Base-by-base conservation (phyloP, 2,888 invertebrate species). In the Exocentrus adspersus region DNA sequence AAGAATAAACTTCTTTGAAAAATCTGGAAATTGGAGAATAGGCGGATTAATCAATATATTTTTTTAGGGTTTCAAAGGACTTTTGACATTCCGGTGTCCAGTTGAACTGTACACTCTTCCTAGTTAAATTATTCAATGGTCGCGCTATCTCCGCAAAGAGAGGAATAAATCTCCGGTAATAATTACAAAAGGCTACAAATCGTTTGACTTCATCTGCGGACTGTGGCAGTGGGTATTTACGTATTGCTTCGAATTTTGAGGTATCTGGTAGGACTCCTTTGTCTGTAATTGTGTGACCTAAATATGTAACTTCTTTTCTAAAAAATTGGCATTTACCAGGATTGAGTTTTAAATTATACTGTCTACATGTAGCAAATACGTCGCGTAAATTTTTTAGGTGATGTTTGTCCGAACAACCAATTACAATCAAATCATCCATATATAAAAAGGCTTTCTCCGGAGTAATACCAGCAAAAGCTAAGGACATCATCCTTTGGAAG, bases 401-500 rank as follows among this genome's bases (percentile, higher is more conserved):
- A 42, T 61, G 60, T 2, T 41, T 37, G 28, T 64, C 59, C 17
- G 70, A 64, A 45, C 62, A 68, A 5, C 71, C 72, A 3, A 71
- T 62, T 4, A 71, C 69, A 17, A 72, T 71, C 10, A 73, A 45
- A 46, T 75, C 71, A 50, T 75, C 74, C 45, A 76, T 69, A 53
- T 72, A 72, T n/a, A 75, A 54, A 60, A 73, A 74, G 21, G 62
- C 59, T 67, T 65, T 64, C 56, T 64, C 61, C 1, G 69, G 70
- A 6, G 50, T 48, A 12, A 69, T 7, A 1, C 72, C 73, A 5
- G 74, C 65, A 57, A 75, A 73, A 6, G 73, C 70, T 2, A 69
- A 21, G 3, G 66, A 21, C 75, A 75, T 75, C 71, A 75, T 72
- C 42, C 72, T 42, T 46, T 63, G 65, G 41, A 75, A 74, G 28